Evolutionary conservation across 2,113 vertebrate genomes (phyloP).

Genomic region (Dromaius novaehollandiae): DNA sequence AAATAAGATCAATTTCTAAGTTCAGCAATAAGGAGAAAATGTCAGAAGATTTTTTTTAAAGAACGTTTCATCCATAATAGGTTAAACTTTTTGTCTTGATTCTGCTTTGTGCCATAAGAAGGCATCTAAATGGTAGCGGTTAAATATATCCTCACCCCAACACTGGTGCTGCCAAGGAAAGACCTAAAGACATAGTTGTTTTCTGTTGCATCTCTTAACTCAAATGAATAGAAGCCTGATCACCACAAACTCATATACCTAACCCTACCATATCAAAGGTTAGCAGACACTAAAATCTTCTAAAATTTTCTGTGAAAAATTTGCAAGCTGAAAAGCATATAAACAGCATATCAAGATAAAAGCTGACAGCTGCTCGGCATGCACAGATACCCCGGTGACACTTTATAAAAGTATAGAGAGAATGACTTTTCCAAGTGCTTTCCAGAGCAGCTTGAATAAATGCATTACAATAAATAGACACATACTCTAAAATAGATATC

Average conservation of each 20-base stretch:
- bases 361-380: fast-evolving
- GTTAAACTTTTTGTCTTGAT: slow-evolving; percentile 4
- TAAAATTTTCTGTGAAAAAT: neutral
- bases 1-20: slow-evolving; percentile 64
- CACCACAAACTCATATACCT: neutral
- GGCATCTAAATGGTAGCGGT: neutral
- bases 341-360: neutral
- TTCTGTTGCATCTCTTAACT: neutral
- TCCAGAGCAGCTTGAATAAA: neutral
- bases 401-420: neutral
- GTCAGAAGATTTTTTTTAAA: slow-evolving; percentile 42
- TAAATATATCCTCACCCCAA: neutral
- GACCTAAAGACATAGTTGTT: neutral
- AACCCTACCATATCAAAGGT: neutral
- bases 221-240: neutral
- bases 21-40: slow-evolving; percentile 59
- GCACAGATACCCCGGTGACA: neutral
- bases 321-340: neutral
- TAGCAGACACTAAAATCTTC: neutral
- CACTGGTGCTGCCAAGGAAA: neutral
- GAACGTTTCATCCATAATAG: neutral
- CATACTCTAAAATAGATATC: neutral
- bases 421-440: neutral
- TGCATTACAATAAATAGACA: neutral
- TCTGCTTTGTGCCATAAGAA: neutral